Evolutionary conservation across 1,140 invertebrate genomes (phyloP), one percentile per base, ranked within the genome.

Genomic region (Drosophila novamexicana): DNA sequence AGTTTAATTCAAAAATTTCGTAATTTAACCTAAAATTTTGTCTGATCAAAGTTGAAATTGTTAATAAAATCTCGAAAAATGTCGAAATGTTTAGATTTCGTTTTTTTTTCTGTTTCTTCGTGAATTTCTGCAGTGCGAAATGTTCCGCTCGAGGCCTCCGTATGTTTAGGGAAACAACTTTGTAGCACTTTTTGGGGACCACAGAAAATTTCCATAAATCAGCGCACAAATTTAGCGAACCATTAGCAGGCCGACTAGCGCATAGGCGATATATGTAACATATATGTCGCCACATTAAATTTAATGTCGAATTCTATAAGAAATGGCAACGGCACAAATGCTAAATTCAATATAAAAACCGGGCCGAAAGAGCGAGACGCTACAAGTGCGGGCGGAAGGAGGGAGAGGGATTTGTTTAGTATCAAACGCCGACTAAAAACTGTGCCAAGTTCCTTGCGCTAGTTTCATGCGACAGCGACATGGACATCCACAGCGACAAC

Each of bases 381-480:
- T 22, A 2, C 2, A 1, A 3, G 22, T 22, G 2, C 2, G 22
- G 1, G 22, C 2, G 22, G 1, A 2, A 2, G 22, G 22, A 1
- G 22, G 22, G 22, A 22, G 22, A 22, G 18, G 18, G 42, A 36
- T 56, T 36, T 71, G 75, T 57, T 73, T 78, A 56, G 67, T 67
- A 71, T 77, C 74, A 76, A 79, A 71, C 74, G 67, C 75, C 62
- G 70, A 75, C 65, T 75, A 71, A 72, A 74, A 84, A 78, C 77
- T 89, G 84, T 89, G 84, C 84, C 85, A 89, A 89, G 84, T 89
- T 89, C 84, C 80, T 83, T 81, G 80, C 82, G 78, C 81, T 79
- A 84, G 80, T 77, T 84, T 76, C 81, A 16, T 65, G 57, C 73
- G 73, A 85, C 81, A 86, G 86, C 75, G 74, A 89, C 80, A 77